phyloP scores from a whole-genome alignment of 1,140 invertebrate species.

The Drosophila yakuba region DNA sequence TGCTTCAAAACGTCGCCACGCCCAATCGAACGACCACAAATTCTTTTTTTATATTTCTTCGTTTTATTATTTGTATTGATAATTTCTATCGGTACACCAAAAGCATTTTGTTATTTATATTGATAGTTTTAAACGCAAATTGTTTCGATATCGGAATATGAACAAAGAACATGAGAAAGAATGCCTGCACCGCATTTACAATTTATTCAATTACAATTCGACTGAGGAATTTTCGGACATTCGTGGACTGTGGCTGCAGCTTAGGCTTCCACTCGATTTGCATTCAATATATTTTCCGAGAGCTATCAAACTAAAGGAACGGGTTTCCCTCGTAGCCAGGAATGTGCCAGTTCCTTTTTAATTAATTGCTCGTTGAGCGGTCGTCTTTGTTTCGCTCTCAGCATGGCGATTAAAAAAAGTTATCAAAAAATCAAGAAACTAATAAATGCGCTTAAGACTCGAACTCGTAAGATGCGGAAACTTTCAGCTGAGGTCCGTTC shows the following conservation, averaged over 20 bases:
- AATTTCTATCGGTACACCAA: no score
- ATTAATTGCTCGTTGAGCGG: conserved; percentile 54
- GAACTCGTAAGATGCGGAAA: conserved; percentile 33
- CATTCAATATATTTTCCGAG: conserved; percentile 19
- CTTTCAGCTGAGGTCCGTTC: conserved; percentile 19
- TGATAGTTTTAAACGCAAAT: neutral
- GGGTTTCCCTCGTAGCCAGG: conserved; percentile 13
- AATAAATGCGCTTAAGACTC: conserved; percentile 33
- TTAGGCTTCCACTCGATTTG: conserved; percentile 47
- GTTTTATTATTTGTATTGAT: no score
- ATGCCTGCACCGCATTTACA: neutral
- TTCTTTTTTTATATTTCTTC: no score
- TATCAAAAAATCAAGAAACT: conserved; percentile 40
- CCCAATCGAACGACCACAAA: no score
- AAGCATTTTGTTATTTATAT: no score
- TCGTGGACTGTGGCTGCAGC: neutral
- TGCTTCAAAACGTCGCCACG: no score
- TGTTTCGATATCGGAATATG: no score
- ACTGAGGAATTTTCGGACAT: conserved; percentile 27
- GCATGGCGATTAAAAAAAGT: conserved; percentile 35
- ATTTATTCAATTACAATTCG: neutral
- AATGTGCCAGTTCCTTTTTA: conserved; percentile 38
- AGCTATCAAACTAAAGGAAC: neutral
- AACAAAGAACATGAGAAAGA: no score
- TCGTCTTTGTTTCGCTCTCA: conserved; percentile 36